phyloP scores from a whole-genome alignment of 2,797 vertebrate genomes.

The Sarcophilus harrisii region DNA sequence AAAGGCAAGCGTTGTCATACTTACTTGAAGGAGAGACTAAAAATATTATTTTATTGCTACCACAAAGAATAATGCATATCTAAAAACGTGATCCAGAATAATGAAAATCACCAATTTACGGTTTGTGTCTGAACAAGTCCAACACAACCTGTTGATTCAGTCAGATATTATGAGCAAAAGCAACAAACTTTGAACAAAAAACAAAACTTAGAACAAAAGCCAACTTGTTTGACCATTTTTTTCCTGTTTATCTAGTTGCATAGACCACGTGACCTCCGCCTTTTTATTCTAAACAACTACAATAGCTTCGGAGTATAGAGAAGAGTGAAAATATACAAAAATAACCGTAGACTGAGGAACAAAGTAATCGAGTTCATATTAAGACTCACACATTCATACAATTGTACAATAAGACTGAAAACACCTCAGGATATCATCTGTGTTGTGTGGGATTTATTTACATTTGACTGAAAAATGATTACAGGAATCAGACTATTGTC shows the following conservation, averaged over 20 bases:
- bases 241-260: slow-evolving; percentile 8
- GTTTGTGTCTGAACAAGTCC: neutral
- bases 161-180: neutral
- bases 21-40: neutral
- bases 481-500: neutral
- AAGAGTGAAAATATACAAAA: neutral
- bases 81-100: neutral
- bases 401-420: neutral
- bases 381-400: neutral
- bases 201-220: slow-evolving; percentile 9
- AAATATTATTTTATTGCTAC: neutral
- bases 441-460: neutral
- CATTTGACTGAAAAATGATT: slow-evolving; percentile 16
- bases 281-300: slow-evolving; percentile 4
- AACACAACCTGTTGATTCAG: neutral
- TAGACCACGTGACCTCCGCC: neutral
- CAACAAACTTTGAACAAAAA: neutral
- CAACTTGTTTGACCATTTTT: slow-evolving; percentile 24
- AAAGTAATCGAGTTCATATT: neutral
- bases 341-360: neutral
- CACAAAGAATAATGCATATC: neutral
- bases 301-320: slow-evolving; percentile 35
- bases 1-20: neutral
- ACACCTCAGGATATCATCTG: neutral
- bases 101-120: neutral